Base-by-base conservation (phyloP, 2,797 vertebrate genomes). In the Muscicapa comitata region DNA sequence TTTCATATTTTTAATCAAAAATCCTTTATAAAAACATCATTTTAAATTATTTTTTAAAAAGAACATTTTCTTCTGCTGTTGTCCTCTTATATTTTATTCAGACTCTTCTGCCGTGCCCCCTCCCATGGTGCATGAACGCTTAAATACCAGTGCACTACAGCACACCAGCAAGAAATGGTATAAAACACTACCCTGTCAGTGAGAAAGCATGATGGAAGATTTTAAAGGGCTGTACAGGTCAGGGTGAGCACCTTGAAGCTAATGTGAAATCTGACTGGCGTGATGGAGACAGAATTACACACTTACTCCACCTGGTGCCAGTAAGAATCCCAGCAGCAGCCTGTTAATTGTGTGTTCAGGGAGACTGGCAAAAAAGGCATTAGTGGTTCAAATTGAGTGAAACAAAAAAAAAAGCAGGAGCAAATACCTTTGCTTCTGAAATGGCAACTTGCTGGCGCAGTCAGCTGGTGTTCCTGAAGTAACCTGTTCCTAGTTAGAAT, bases 311-410 rank as follows among this genome's bases (percentile, higher is more conserved):
- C 54, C 86, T 88, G 81, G 40, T 91, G 63, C 90, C 62, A 55
- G 48, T 31, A 55, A 67, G 71, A 61, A 93, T 88, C 76, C 58
- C 81, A 74, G 73, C 82, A 97, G 94, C 68, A 70, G 65, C 43
- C 35, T 89, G 71, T 87, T 83, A 51, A 50, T 67, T 29, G 12
- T 75, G 70, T 68, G 47, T 53, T 91, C 7, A 28, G 76, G 86
- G 67, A 50, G 13, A 53, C 29, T 40, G 75, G 58, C 23, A 73
- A 61, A 89, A 90, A 68, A 28, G 58, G 25, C 25, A 21, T 72
- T 67, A 63, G 58, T 45, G 54, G 33, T 50, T 86, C 40, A 66
- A 61, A 81, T 0, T 20, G 43, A 55, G 78, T n/a, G 47, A 80
- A 94, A 63, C 23, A 68, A 25, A 4, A 23, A n/a, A 18, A 67